These are phyloP conservation scores for Melieria picta DNA, from an alignment of 2,888 invertebrate genomes.

Conservation along the genomic window DNA sequence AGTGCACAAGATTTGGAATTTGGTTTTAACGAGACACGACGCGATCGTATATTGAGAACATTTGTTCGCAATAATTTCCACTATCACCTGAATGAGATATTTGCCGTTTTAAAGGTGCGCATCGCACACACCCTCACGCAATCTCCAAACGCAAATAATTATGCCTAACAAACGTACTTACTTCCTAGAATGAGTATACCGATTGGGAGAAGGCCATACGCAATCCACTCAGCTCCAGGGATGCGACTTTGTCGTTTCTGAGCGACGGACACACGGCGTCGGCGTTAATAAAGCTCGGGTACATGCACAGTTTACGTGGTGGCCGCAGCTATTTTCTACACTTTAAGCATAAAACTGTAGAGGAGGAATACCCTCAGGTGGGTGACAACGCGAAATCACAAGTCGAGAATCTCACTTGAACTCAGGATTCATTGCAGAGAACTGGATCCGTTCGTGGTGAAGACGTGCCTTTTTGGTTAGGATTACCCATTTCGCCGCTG, in stretches of 20 bases:
- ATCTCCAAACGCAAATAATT: background rate
- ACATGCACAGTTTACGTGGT: conserved; percentile 81
- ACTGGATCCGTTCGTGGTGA: conserved; percentile 86
- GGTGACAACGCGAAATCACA: conserved; percentile 36
- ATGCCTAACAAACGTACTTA: background rate
- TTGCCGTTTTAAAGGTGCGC: conserved; percentile 79
- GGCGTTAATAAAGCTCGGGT: conserved; percentile 81
- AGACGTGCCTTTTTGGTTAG: conserved; percentile 86
- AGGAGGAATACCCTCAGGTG: conserved; percentile 82
- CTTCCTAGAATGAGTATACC: conserved; percentile 86
- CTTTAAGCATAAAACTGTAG: conserved; percentile 86
- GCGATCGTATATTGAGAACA: conserved; percentile 88
- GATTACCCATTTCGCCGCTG: conserved; percentile 77
- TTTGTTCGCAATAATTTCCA: conserved; percentile 94
- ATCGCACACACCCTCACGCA: background rate
- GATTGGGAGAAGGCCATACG: conserved; percentile 93
- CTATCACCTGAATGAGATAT: conserved; percentile 94
- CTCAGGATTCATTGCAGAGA: conserved; percentile 67
- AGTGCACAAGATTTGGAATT: conserved; percentile 87
- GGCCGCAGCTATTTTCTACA: conserved; percentile 88
- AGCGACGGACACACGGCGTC: conserved; percentile 94
- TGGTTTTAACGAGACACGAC: conserved; percentile 88
- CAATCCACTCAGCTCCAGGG: conserved; percentile 86
- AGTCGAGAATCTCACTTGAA: background rate
- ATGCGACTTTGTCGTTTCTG: conserved; percentile 84